Evolutionary conservation across 64 coral and sea anemone species (phyloP), one percentile per base, ranked within the genome.

Genomic region (Acropora yongei): DNA sequence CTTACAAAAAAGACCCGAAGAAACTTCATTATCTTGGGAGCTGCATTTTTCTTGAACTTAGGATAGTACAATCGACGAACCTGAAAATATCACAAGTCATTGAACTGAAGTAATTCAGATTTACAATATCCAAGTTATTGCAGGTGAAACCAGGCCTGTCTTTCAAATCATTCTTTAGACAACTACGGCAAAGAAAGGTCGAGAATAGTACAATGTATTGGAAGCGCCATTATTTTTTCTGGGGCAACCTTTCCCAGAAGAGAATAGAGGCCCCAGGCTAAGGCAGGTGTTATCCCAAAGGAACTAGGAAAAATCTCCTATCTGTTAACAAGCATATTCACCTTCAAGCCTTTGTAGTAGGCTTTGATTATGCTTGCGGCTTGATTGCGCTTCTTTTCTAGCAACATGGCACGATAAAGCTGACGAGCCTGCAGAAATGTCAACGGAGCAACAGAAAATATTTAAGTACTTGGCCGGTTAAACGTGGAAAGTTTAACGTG

Each of bases 11-110:
- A 93, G 0, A 93, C 76, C 6, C 92, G 87, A 20, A 96, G 71
- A 39, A 96, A 96, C 13, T 88, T 93, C 75, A 96, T 96, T 18
- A 96, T 93, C 88, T 96, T 96, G 16, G 95, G 95, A 30, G 91
- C 95, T 8, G 95, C 95, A 61, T 96, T 90, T 43, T 78, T 80
- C 74, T 91, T 87, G 55, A 96, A 96, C 79, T 93, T 96, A 8
- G 95, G 80, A 72, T 80, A 69, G 14, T 84, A 96, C 47, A 87
- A 43, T 45, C 93, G 93, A 63, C 95, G 92, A 68, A 96, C 88
- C 95, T 96, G 45, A 83, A 89, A 16, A 68, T 68, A 46, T 18
- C 41, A 84, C 5, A n/a, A 47, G n/a, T n/a, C 6, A 8, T 13
- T 11, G 6, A 10, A 8, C 72, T 75, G 40, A 71, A 14, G 16